phyloP scores from a whole-genome alignment of 2,797 vertebrate genomes.

The Stomatorhinus walkeri region DNA sequence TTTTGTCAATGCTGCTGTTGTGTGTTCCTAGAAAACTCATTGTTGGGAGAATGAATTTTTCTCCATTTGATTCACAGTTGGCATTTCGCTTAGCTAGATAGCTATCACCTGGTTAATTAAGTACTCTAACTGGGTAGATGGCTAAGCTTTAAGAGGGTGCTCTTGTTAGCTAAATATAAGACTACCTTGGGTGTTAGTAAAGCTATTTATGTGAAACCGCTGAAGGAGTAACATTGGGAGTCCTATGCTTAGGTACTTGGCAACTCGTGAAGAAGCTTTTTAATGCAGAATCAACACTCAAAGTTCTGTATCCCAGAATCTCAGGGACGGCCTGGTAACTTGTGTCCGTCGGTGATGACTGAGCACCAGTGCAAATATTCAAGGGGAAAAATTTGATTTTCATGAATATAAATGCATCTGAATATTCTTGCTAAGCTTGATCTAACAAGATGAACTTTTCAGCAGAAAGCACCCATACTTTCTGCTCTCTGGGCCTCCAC shows the following conservation, averaged over 20 bases:
- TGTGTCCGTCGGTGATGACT: neutral
- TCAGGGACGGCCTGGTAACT: neutral
- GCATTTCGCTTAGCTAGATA: neutral
- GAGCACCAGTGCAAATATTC: neutral
- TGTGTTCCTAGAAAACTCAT: neutral
- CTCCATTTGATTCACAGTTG: neutral
- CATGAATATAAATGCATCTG: neutral
- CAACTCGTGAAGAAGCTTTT: neutral
- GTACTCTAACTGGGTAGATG: neutral
- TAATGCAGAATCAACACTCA: neutral
- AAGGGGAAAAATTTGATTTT: neutral
- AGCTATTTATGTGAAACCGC: neutral
- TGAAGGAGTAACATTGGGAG: neutral
- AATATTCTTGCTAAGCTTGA: neutral
- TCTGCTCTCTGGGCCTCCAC: neutral
- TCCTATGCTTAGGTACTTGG: neutral
- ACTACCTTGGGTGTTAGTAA: conserved; percentile 1
- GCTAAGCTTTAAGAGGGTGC: neutral
- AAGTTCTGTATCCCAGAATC: neutral
- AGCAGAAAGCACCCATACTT: neutral
- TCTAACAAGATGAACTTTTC: neutral
- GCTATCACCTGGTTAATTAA: neutral
- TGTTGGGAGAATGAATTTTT: neutral
- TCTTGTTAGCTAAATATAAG: neutral
- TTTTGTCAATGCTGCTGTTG: neutral